A percentile compares a stretch with the other conserved stretches of the same genome.
Conservation (phyloP, 2,888 invertebrate genomes). For the Dolomedes plantarius region DNA sequence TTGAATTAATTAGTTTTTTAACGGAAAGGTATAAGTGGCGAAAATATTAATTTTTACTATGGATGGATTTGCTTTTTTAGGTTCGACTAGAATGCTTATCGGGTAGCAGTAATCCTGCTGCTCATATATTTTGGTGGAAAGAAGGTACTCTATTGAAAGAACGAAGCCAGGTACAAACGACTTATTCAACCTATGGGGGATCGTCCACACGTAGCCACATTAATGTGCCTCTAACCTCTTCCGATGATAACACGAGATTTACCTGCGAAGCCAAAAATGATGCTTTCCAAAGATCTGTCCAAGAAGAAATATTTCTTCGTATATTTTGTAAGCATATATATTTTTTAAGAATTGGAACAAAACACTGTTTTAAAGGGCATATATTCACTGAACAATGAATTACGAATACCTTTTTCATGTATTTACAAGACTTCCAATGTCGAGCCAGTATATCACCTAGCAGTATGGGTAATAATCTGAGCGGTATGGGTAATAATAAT, state of each 20-base stretch:
- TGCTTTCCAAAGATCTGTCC: conserved; percentile 88
- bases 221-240: conserved; percentile 84
- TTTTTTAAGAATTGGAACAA: too few relatives aligned
- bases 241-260: conserved; percentile 89
- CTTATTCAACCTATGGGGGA: conserved; percentile 85
- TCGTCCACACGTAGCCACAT: conserved; percentile 82
- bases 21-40: too few relatives aligned
- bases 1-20: too few relatives aligned
- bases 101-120: conserved; percentile 93
- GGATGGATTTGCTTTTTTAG: conserved; percentile 25
- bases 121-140: conserved; percentile 90
- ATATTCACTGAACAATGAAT: too few relatives aligned
- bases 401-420: too few relatives aligned
- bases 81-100: conserved; percentile 83
- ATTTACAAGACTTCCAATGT: too few relatives aligned
- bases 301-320: conserved; percentile 89
- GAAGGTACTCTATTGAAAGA: conserved; percentile 89
- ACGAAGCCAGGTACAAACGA: conserved; percentile 78
- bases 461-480: too few relatives aligned
- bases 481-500: too few relatives aligned
- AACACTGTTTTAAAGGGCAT: too few relatives aligned
- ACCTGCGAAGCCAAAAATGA: conserved; percentile 94
- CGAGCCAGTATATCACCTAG: too few relatives aligned
- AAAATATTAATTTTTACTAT: too few relatives aligned
- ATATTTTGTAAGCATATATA: conserved; percentile 89